These are phyloP conservation scores for Tachuris rubrigastra DNA, from an alignment of 2,113 vertebrate species.

Conservation along the genomic window DNA sequence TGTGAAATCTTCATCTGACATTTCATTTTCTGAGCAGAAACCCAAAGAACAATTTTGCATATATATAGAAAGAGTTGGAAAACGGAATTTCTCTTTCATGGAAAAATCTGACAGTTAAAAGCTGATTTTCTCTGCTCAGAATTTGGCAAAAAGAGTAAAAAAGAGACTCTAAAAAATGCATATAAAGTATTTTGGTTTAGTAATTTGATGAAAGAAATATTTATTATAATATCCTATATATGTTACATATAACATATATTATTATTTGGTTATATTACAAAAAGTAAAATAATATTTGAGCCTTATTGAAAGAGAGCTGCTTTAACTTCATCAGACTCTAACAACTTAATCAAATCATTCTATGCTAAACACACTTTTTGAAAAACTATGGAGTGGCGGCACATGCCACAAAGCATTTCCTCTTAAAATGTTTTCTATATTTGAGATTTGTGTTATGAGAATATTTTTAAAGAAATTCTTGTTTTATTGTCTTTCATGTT, in stretches of 20 bases:
- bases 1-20: not conserved
- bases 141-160: not conserved
- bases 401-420: not conserved
- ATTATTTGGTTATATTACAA: not conserved
- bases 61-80: not conserved
- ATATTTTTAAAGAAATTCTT: not conserved
- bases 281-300: not conserved
- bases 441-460: not conserved
- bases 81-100: not conserved
- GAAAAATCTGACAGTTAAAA: not conserved
- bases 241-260: not conserved
- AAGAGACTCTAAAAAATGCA: not conserved
- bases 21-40: not conserved
- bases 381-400: not conserved
- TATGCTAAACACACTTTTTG: not conserved
- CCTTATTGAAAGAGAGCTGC: not conserved
- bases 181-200: not conserved
- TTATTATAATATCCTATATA: not conserved
- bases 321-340: not conserved
- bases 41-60: not conserved
- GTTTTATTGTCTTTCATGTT: not conserved
- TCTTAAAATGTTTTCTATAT: not conserved
- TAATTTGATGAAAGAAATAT: not conserved
- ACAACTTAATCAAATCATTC: not conserved
- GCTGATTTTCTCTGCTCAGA: not conserved